Evolutionary conservation across 2,797 vertebrate genomes (phyloP), one percentile per base, ranked within the genome.

Genomic region (Manis pentadactyla): DNA sequence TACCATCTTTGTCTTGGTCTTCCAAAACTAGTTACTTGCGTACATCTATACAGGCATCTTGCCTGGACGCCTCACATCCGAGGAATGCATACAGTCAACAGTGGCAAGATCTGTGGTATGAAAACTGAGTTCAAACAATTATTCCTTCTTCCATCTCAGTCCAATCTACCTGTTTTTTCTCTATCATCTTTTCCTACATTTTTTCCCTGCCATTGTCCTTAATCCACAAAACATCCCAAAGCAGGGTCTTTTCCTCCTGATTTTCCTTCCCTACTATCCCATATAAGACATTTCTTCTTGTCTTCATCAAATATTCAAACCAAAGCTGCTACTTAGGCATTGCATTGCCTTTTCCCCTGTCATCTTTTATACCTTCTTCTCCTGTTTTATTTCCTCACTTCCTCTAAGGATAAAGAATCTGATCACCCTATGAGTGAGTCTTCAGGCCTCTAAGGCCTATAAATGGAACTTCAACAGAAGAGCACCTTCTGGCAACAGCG

Each of bases 271-370:
- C 51, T 82, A 7, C 55, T 96, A 69, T 46, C 42, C 94, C n/a
- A 89, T 4, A 7, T 14, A 81, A 91, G 3, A 85, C 15, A 9
- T 81, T 82, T 27, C 42, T 87, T 90, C 51, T 90, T 37, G 49
- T 91, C 42, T 93, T 92, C 8, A 64, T 51, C 57, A 91, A 94
- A 18, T 89, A 97, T 83, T 90, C 74, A 92, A 74, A 85, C 91
- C 49, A 86, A 93, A 95, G 42, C 23, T 92, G 34, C 51, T 93
- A 59, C 29, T 82, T 55, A 23, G 69, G 63, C 55, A 85, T 2
- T 68, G 23, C 27, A 85, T 2, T 68, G 23, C 27, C 81, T 92
- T 77, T 92, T 46, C n/a, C n/a, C 55, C 66, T 68, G 9, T 34
- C 64, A 59, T 68, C 59, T 95, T 94, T 42, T 64, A 18, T n/a